Evolutionary conservation across 2,888 invertebrate genomes (phyloP).

Genomic region (Nemotelus nigrinus): DNA sequence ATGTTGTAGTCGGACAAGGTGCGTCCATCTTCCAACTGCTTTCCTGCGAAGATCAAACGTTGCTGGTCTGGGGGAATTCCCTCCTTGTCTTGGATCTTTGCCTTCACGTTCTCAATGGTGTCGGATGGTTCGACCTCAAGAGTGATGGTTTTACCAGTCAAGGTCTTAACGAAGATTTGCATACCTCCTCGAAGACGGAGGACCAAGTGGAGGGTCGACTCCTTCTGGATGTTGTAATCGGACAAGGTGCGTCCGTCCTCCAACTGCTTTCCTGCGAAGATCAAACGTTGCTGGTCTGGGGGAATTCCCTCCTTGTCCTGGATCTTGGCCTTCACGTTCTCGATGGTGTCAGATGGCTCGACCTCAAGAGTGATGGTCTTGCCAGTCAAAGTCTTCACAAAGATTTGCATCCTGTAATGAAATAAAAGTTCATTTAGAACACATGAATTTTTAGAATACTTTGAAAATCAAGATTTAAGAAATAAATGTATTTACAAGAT

Average conservation of each 20-base stretch:
- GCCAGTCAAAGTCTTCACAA: constrained; percentile 55
- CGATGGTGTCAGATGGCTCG: constrained; percentile 46
- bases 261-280: constrained; percentile 73
- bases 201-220: constrained; percentile 88
- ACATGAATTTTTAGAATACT: constrained; percentile 83
- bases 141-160: constrained; percentile 59
- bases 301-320: constrained; percentile 47
- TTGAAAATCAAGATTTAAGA: too few relatives aligned
- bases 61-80: constrained; percentile 59
- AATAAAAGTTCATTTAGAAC: constrained; percentile 84
- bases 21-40: constrained; percentile 58
- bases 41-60: constrained; percentile 58
- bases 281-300: constrained; percentile 47
- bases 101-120: constrained; percentile 58
- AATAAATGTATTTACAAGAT: too few relatives aligned
- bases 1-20: constrained; percentile 58
- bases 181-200: constrained; percentile 86
- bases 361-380: constrained; percentile 47
- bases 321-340: constrained; percentile 46
- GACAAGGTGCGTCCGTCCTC: constrained; percentile 91
- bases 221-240: constrained; percentile 94
- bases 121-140: constrained; percentile 59
- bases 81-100: constrained; percentile 58
- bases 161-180: constrained; percentile 58
- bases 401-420: constrained; percentile 76